A percentile compares a stretch with the other conserved stretches of the same genome.
These are phyloP conservation scores for Listronotus bonariensis DNA, from an alignment of 1,140 invertebrate genomes.

Conservation along the genomic window DNA sequence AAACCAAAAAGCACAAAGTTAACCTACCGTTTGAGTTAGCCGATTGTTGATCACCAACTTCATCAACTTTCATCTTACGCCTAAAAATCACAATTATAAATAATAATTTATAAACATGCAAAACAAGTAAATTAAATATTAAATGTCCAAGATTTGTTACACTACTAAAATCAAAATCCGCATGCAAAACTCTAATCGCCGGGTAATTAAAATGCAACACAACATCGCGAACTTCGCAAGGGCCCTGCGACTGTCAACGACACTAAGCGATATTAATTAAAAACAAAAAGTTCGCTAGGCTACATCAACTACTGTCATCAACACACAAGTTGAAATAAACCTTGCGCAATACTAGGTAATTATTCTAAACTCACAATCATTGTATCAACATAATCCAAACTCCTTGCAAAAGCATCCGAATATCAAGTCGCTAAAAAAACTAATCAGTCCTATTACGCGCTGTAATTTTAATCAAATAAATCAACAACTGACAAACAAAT, in stretches of 20 bases:
- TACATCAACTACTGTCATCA: conserved; percentile 3
- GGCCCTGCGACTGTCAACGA: too few species aligned
- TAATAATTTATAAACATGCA: conserved; percentile 6
- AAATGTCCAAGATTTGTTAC: background rate
- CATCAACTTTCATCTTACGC: conserved; percentile 26
- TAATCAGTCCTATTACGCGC: background rate
- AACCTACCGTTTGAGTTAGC: conserved; percentile 21
- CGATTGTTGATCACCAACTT: conserved; percentile 14
- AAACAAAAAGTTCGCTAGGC: background rate
- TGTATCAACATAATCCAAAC: background rate
- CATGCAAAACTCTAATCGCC: background rate
- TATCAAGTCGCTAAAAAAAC: background rate
- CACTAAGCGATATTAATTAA: conserved; percentile 1
- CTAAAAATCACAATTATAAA: conserved; percentile 22
- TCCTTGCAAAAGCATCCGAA: too few species aligned
- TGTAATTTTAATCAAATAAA: background rate
- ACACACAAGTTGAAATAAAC: conserved; percentile 6
- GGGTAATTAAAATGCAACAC: background rate
- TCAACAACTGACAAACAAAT: background rate
- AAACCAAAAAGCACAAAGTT: conserved; percentile 2
- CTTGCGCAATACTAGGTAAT: conserved; percentile 11
- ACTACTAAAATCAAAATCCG: background rate
- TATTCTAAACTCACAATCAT: background rate
- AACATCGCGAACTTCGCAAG: background rate
- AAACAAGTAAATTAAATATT: background rate